These are phyloP conservation scores for Xylota sylvarum DNA, from an alignment of 2,888 invertebrate species.

Conservation along the genomic window DNA sequence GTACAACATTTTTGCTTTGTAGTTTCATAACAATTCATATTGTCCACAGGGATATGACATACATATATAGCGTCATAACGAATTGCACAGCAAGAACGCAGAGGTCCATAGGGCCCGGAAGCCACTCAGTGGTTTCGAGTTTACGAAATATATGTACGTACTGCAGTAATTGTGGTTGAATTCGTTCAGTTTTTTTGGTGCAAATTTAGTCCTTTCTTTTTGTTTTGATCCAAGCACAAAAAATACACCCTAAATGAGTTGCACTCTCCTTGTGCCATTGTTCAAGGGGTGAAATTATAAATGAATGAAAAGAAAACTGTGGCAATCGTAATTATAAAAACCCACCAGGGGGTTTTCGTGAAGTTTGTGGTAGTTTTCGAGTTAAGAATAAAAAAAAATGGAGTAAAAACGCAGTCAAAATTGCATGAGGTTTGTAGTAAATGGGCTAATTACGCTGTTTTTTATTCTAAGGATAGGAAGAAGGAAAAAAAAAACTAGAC, in stretches of 20 bases:
- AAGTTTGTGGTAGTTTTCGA: conserved; percentile 7
- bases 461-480: background rate
- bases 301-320: conserved; percentile 9
- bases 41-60: conserved; percentile 24
- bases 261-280: background rate
- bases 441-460: conserved; percentile 25
- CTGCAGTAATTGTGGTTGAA: conserved; percentile 32
- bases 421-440: background rate
- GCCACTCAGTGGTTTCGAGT: conserved; percentile 14
- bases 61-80: conserved; percentile 1
- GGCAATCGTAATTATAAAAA: conserved; percentile 26
- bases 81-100: conserved; percentile 10
- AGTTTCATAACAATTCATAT: conserved; percentile 18
- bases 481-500: background rate
- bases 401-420: background rate
- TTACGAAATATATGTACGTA: conserved; percentile 11
- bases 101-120: background rate
- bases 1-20: conserved; percentile 9
- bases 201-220: background rate
- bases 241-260: conserved; percentile 10
- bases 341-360: background rate
- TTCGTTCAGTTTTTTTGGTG: conserved; percentile 12
- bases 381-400: background rate
- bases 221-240: background rate
- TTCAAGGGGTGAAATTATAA: background rate